Base-by-base conservation (phyloP, 1,140 invertebrate genomes). In the Akabosia matsudoensis region DNA sequence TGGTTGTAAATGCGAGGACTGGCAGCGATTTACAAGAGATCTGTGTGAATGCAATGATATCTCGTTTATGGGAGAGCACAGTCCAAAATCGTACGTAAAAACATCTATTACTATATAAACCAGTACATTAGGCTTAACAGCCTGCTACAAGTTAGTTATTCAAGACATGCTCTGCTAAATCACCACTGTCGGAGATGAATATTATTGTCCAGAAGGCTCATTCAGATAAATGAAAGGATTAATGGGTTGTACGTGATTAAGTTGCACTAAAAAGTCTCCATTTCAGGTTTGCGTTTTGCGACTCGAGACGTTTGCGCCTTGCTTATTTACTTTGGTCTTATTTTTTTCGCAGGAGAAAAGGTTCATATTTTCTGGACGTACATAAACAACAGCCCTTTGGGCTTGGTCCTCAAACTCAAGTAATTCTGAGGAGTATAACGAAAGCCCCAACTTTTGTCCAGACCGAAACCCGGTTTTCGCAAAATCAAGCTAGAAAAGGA, bases 51-150 rank as follows among this genome's bases (percentile, higher is more conserved):
- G 78, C 34, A 33, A 74, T 31, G 75, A 76, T n/a, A 73, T 79
- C 28, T 73, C 78, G 26, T 79, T 76, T 33, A 76, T 79, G 75
- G 78, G 78, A 3, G 75, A 76, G 31, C 71, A 73, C 67, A 2
- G 45, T 26, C 70, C 71, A 3, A 72, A 16, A 33, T 18, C 24
- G 75, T 76, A 72, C 52, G 75, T 73, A 51, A 13, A n/a, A 14
- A 37, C 13, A 37, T 16, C 26, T 16, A n/a, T 16, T 22, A 56
- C 54, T 56, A 56, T 45, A 45, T 18, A 45, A 7, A 45, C 37
- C 37, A 45, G 7, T 45, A 45, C 37, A 45, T 45, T 45, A 45
- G 37, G 7, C 37, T 10, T 10, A 45, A n/a, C n/a, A n/a, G n/a
- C n/a, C n/a, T 45, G 37, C 7, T 45, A 10, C 37, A 45, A 10